These are phyloP conservation scores for Mythimna lalbum DNA, from an alignment of 2,888 invertebrate genomes.

Conservation along the genomic window DNA sequence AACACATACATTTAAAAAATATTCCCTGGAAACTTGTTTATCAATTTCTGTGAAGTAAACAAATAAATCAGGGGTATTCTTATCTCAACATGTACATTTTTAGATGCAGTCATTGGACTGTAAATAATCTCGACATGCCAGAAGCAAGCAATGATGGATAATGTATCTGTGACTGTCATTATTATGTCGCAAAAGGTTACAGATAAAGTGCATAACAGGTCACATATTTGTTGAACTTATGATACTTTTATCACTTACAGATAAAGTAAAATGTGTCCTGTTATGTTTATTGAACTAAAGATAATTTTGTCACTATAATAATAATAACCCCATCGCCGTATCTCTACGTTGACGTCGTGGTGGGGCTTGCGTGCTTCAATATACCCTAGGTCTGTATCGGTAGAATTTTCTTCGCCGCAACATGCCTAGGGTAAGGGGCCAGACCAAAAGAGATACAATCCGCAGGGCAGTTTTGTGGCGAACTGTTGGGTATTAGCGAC, in stretches of 20 bases:
- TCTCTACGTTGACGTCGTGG: too few species aligned
- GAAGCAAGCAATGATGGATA: not conserved
- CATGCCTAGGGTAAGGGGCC: too few species aligned
- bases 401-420: too few species aligned
- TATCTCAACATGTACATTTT: constrained; percentile 10
- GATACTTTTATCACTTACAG: not conserved
- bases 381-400: too few species aligned
- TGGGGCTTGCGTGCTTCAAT: too few species aligned
- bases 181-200: not conserved
- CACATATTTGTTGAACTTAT: not conserved
- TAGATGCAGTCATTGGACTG: not conserved
- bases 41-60: constrained; percentile 24
- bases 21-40: not conserved
- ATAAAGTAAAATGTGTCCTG: too few species aligned
- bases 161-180: not conserved
- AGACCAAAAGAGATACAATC: too few species aligned
- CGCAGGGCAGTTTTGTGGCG: too few species aligned
- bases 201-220: constrained; percentile 2
- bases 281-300: too few species aligned
- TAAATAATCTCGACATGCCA: not conserved
- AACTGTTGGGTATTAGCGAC: too few species aligned
- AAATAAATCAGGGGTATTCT: constrained; percentile 26
- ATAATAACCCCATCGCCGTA: too few species aligned
- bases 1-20: not conserved
- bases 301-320: too few species aligned